Evolutionary conservation across 2,888 invertebrate species (phyloP), one percentile per base, ranked within the genome.

Genomic region (Dione vanillae): DNA sequence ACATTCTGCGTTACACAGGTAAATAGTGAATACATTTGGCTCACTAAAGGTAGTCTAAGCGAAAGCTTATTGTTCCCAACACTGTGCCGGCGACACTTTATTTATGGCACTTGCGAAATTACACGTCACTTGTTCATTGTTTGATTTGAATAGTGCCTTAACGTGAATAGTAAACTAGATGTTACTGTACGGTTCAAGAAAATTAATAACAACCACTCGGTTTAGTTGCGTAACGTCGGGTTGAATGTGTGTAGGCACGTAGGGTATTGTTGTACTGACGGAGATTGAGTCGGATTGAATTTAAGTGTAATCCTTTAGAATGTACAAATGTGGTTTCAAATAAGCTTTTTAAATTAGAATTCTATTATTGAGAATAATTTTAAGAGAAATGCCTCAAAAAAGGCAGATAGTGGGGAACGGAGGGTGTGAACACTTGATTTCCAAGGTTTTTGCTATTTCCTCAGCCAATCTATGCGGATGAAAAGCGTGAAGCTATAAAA

Each of bases 21-120:
- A 73, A 71, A 71, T 54, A 35, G 9, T 73, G 58, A 67, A 70
- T 70, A 70, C 16, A 69, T 69, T 72, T 52, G 67, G 70, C 70
- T 69, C 58, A 64, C 58, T 56, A 59, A 65, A 70, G 56, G 40
- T 45, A 37, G 70, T 27, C 14, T 61, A 56, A 67, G 59, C 76
- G 76, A 75, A 74, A 75, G 74, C 73, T 65, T 61, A 78, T 80
- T 79, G 79, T 80, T 77, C 71, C 59, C 27, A 35, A 59, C 65
- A 78, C 79, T 78, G 77, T 78, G 79, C 73, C 76, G 72, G 74
- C 78, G 78, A 78, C 79, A 75, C 75, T 75, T 78, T 77, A 77
- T 78, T 79, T 77, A 78, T 77, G 73, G 76, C 71, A 69, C 69
- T 77, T 78, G 75, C 78, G 77, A 76, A 78, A 78, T 78, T 75